phyloP scores from a whole-genome alignment of 1,140 invertebrate genomes.

The Panulirus ornatus region DNA sequence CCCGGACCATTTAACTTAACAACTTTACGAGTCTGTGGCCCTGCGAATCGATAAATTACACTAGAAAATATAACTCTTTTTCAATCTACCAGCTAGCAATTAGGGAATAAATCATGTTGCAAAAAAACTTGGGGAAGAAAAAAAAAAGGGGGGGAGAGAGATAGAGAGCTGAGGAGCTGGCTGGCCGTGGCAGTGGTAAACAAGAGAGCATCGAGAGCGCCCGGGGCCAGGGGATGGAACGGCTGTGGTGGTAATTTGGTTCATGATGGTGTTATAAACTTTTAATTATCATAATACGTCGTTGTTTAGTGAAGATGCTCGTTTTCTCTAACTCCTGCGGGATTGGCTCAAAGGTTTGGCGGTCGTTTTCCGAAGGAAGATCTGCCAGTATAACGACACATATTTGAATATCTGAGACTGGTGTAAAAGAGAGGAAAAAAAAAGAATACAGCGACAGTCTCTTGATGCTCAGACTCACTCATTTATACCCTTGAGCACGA shows the following conservation, averaged over 20 bases:
- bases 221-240: conserved; percentile 21
- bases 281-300: conserved; percentile 51
- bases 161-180: conserved; percentile 8
- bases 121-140: conserved; percentile 37
- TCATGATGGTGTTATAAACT: conserved; percentile 33
- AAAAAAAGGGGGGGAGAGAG: not conserved
- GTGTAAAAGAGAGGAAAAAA: too few relatives aligned
- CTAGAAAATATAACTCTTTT: conserved; percentile 66
- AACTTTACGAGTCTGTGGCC: conserved; percentile 54
- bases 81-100: conserved; percentile 64
- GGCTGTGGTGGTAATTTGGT: conserved; percentile 15
- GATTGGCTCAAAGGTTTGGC: too few relatives aligned
- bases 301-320: conserved; percentile 42
- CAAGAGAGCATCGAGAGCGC: conserved; percentile 31
- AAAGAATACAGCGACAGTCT: too few relatives aligned
- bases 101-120: conserved; percentile 53
- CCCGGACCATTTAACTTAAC: conserved; percentile 53
- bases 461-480: too few relatives aligned
- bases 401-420: too few relatives aligned
- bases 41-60: conserved; percentile 63
- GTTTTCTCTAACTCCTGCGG: not conserved
- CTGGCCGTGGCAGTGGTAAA: conserved; percentile 36
- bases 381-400: not conserved
- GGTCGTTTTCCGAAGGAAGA: not conserved
- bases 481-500: too few relatives aligned